A percentile compares a stretch with the other conserved stretches of the same genome.
These are phyloP conservation scores for Hyposoter didymator DNA, from an alignment of 2,888 invertebrate species.

Conservation along the genomic window DNA sequence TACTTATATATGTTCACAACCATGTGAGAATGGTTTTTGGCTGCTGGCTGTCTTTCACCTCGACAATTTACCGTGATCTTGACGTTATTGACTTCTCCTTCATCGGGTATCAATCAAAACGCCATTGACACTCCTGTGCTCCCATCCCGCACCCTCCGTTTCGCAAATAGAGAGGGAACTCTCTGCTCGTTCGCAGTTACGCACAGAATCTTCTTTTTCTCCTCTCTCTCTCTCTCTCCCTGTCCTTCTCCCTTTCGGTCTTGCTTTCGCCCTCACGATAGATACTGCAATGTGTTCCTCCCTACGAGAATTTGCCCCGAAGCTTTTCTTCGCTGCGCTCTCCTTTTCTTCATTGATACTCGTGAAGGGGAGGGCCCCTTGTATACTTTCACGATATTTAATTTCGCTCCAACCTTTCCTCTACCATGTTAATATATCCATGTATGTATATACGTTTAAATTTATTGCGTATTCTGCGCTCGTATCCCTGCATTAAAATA, in stretches of 20 bases:
- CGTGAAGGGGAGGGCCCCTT: slow-evolving; percentile 24
- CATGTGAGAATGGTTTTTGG: slow-evolving; percentile 48
- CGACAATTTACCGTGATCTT: slow-evolving; percentile 72
- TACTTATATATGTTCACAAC: background rate
- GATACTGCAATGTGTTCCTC: slow-evolving; percentile 34
- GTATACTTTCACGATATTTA: slow-evolving; percentile 67
- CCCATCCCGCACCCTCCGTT: slow-evolving; percentile 43
- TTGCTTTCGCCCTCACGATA: slow-evolving; percentile 22
- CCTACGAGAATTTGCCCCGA: slow-evolving; percentile 48
- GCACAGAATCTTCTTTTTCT: slow-evolving; percentile 64
- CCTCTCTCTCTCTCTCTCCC: background rate
- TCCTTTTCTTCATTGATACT: slow-evolving; percentile 49
- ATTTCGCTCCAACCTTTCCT: slow-evolving; percentile 63
- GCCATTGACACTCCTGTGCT: slow-evolving; percentile 72
- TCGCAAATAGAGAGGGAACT: slow-evolving; percentile 70
- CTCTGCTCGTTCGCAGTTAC: slow-evolving; percentile 62
- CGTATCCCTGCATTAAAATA: slow-evolving; percentile 48
- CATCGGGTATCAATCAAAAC: slow-evolving; percentile 76
- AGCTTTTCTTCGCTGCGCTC: slow-evolving; percentile 41
- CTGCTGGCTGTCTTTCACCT: slow-evolving; percentile 63
- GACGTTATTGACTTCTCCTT: slow-evolving; percentile 76
- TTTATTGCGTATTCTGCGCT: slow-evolving; percentile 23
- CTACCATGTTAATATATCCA: slow-evolving; percentile 43
- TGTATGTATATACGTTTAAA: background rate
- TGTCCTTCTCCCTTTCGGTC: slow-evolving; percentile 3